Percentiles rank a stretch among this genome's conserved stretches.
Evolutionary conservation across 1,140 invertebrate species (phyloP).

Genomic region (Yoshiicerus persimilis): DNA sequence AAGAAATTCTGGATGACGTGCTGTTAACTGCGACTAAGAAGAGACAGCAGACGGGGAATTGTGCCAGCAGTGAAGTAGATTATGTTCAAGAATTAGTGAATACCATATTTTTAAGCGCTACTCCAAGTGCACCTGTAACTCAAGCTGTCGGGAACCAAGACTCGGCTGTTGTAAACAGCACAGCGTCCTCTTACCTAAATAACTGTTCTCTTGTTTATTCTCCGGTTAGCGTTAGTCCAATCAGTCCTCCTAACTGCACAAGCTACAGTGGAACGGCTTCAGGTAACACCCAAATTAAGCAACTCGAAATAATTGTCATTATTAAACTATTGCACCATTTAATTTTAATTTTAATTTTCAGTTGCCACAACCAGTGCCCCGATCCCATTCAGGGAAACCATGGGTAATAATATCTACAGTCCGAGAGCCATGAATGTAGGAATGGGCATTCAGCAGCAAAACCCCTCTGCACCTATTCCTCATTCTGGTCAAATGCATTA

Average conservation of each 20-base stretch:
- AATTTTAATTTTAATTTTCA: background rate
- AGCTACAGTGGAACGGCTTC: background rate
- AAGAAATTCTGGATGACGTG: background rate
- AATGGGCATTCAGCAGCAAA: background rate
- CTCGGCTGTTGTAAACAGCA: background rate
- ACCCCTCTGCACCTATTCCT: background rate
- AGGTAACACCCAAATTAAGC: background rate
- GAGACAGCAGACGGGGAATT: background rate
- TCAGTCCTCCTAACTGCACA: background rate
- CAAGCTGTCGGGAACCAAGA: background rate
- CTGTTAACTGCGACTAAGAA: background rate
- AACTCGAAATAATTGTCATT: background rate
- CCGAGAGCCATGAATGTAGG: background rate
- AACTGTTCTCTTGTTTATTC: background rate
- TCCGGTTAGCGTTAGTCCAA: background rate
- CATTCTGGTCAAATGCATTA: background rate
- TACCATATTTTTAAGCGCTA: background rate
- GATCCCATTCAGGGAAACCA: background rate
- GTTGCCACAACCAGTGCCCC: background rate
- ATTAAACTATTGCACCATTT: background rate
- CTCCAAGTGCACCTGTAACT: background rate
- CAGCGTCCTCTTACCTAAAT: background rate
- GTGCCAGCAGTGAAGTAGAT: background rate
- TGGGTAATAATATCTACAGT: background rate
- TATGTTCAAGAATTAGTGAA: background rate